Evolutionary conservation across 2,113 vertebrate species (phyloP).

Genomic region (Pachypanchax playfairii): DNA sequence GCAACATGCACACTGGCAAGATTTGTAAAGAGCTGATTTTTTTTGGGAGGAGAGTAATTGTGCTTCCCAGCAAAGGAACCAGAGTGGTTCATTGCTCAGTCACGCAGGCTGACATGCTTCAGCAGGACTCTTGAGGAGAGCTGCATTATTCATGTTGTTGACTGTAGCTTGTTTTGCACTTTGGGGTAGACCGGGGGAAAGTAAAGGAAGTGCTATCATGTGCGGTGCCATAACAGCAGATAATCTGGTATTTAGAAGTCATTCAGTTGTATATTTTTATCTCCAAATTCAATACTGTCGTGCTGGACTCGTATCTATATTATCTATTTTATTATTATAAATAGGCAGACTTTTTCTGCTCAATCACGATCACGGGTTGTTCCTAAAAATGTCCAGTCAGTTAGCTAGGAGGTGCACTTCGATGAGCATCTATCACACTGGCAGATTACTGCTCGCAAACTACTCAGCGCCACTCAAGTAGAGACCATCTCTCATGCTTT

Average conservation of each 20-base stretch:
- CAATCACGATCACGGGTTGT: background rate
- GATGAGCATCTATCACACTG: slow-evolving; percentile 10
- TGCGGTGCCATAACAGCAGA: slow-evolving; percentile 12
- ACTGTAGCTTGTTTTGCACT: slow-evolving; percentile 69
- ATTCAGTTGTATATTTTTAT: background rate
- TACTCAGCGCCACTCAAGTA: slow-evolving; percentile 46
- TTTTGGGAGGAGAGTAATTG: slow-evolving; percentile 48
- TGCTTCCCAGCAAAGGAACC: slow-evolving; percentile 58
- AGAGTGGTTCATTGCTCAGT: slow-evolving; percentile 60
- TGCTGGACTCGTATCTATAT: no score
- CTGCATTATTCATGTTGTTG: slow-evolving; percentile 80
- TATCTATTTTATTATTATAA: background rate
- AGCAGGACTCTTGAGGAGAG: slow-evolving; percentile 64
- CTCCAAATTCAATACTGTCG: no score
- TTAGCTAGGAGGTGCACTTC: slow-evolving; percentile 19
- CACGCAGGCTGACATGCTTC: slow-evolving; percentile 64
- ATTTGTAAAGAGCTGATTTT: background rate
- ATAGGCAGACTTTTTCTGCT: background rate
- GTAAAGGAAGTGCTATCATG: slow-evolving; percentile 50
- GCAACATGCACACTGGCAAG: slow-evolving; percentile 13
- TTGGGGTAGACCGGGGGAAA: slow-evolving; percentile 48
- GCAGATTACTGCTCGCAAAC: slow-evolving; percentile 31
- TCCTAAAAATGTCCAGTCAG: slow-evolving; percentile 8
- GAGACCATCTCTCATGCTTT: slow-evolving; percentile 33
- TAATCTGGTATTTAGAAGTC: background rate